phyloP scores from a whole-genome alignment of 23 tunicate genomes.

The Trididemnum nubilum region DNA sequence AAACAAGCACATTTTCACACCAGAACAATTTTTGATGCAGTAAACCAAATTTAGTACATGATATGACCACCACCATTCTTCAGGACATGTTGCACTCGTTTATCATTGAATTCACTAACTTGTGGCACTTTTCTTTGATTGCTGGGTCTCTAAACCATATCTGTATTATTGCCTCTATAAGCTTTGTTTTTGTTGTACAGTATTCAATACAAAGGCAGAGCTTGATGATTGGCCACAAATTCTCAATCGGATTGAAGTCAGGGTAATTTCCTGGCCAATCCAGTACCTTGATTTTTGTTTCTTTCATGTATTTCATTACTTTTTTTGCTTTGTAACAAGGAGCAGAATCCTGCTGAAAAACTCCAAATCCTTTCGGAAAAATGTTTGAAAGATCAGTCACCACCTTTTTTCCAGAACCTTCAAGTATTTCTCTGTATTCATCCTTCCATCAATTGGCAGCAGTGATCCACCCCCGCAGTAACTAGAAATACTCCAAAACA shows the following conservation, averaged over 20 bases:
- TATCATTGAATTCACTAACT: not conserved
- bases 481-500: too few relatives aligned
- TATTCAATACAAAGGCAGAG: not conserved
- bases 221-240: conserved; percentile 10
- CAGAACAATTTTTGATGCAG: conserved; percentile 1
- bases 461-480: too few relatives aligned
- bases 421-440: not conserved
- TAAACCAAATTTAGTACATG: conserved; percentile 9
- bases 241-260: conserved; percentile 11
- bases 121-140: conserved; percentile 5
- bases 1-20: conserved; percentile 6
- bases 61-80: conserved; percentile 20
- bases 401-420: conserved; percentile 1
- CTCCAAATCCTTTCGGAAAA: not conserved
- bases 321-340: conserved; percentile 9
- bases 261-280: conserved; percentile 6
- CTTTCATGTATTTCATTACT: conserved; percentile 11
- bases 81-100: conserved; percentile 13
- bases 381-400: conserved; percentile 6
- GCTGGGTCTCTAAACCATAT: conserved; percentile 10
- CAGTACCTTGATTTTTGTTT: not conserved
- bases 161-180: conserved; percentile 2
- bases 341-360: conserved; percentile 5
- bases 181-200: conserved; percentile 24
- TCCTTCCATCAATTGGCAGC: too few relatives aligned